A percentile compares a stretch with the other conserved stretches of the same genome.
Conservation (phyloP, 2,113 vertebrate genomes). For the Macquaria ambigua region DNA sequence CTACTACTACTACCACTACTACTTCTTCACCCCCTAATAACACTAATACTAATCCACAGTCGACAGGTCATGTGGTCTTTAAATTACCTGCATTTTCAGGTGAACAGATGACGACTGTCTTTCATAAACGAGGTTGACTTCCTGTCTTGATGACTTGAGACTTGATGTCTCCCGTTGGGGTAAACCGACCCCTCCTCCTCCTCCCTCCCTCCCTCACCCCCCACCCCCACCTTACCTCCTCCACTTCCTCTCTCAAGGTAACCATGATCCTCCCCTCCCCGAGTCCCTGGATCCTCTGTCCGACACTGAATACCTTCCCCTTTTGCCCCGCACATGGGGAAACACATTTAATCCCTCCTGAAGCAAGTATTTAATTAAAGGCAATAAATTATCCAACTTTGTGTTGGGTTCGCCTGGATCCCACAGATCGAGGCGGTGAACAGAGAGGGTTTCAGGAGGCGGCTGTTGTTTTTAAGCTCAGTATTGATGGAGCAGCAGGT, state of each 20-base stretch:
- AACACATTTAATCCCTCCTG: constrained; percentile 50
- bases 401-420: not conserved
- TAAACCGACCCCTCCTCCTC: constrained; percentile 55
- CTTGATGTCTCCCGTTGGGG: constrained; percentile 16
- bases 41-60: not conserved
- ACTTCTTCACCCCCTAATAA: not conserved
- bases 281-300: constrained; percentile 53
- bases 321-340: constrained; percentile 23
- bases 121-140: constrained; percentile 57
- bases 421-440: not conserved
- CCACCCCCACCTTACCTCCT: constrained; percentile 4
- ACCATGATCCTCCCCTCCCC: constrained; percentile 59
- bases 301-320: constrained; percentile 71
- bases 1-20: no score
- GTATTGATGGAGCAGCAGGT: constrained; percentile 88
- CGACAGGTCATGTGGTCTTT: not conserved
- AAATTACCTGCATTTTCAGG: constrained; percentile 21
- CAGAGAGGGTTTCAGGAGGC: not conserved
- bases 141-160: constrained; percentile 26
- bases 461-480: constrained; percentile 28
- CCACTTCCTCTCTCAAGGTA: constrained; percentile 52
- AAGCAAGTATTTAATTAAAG: constrained; percentile 57
- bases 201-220: constrained; percentile 8
- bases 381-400: constrained; percentile 62
- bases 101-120: constrained; percentile 54